Conservation (phyloP, 2,888 invertebrate genomes). For the Drosophila cracens region DNA sequence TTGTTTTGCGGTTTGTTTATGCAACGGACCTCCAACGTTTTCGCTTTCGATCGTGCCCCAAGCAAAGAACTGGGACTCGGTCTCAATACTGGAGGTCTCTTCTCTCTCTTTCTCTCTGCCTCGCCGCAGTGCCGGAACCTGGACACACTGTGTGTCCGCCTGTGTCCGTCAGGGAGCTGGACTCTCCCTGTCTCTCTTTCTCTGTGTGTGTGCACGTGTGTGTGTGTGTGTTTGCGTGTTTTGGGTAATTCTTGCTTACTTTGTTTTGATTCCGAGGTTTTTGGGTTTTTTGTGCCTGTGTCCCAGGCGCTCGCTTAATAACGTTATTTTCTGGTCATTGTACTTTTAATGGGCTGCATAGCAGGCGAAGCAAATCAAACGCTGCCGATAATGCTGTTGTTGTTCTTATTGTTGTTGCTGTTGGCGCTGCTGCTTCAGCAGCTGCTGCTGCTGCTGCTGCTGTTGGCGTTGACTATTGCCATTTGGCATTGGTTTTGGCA, state of each 20-base stretch:
- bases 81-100: slow-evolving; percentile 14
- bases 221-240: slow-evolving; percentile 43
- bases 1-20: slow-evolving; percentile 47
- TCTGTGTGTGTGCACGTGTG: slow-evolving; percentile 14
- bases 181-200: background rate
- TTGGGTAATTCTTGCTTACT: slow-evolving; percentile 65
- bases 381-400: slow-evolving; percentile 46
- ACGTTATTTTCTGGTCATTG: slow-evolving; percentile 82
- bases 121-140: background rate
- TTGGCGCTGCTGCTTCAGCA: slow-evolving; percentile 8
- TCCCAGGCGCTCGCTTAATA: slow-evolving; percentile 65
- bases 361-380: slow-evolving; percentile 70
- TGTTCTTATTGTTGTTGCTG: slow-evolving; percentile 7
- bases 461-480: slow-evolving; percentile 51
- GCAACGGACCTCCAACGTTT: slow-evolving; percentile 71
- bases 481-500: slow-evolving; percentile 50
- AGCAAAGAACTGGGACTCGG: slow-evolving; percentile 34
- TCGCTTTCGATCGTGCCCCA: slow-evolving; percentile 74
- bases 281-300: slow-evolving; percentile 46
- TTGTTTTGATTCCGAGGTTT: slow-evolving; percentile 78
- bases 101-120: slow-evolving; percentile 1
- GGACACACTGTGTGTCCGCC: background rate
- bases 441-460: slow-evolving; percentile 4
- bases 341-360: slow-evolving; percentile 79
- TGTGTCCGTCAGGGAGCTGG: no score